These are phyloP conservation scores for Aphaenogaster floridana DNA, from an alignment of 1,140 invertebrate species.

Conservation along the genomic window DNA sequence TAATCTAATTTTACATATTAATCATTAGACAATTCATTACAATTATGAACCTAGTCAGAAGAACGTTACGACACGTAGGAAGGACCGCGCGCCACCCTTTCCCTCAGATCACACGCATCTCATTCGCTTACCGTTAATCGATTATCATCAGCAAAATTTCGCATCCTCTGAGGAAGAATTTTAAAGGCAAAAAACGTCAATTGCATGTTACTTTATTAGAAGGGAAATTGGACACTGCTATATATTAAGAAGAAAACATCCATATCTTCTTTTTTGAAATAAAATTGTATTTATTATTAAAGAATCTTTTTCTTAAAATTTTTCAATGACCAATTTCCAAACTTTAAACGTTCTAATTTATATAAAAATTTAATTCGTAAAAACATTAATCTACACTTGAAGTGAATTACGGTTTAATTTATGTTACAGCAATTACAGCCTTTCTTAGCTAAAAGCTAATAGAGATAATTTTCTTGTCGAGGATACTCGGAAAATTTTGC, in stretches of 20 bases:
- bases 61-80: constrained; percentile 75
- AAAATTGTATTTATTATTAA: neutral
- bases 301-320: neutral
- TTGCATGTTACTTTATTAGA: neutral
- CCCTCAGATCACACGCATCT: constrained; percentile 46
- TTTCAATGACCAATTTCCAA: neutral
- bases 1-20: constrained; percentile 81
- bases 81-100: constrained; percentile 65
- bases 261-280: neutral
- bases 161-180: constrained; percentile 14
- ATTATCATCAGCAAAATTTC: constrained; percentile 47
- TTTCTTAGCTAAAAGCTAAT: neutral
- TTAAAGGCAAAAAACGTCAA: neutral
- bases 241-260: neutral
- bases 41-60: constrained; percentile 80
- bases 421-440: neutral
- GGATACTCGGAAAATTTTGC: constrained; percentile 21
- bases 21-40: constrained; percentile 79
- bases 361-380: neutral
- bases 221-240: neutral
- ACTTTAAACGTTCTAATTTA: neutral
- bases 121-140: neutral
- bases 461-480: constrained; percentile 15
- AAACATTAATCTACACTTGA: neutral
- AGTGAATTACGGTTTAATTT: neutral